Percentiles rank a stretch among this genome's conserved stretches.
These are phyloP conservation scores for Choloepus hoffmanni DNA, from an alignment of 2,113 vertebrate genomes.

Conservation along the genomic window DNA sequence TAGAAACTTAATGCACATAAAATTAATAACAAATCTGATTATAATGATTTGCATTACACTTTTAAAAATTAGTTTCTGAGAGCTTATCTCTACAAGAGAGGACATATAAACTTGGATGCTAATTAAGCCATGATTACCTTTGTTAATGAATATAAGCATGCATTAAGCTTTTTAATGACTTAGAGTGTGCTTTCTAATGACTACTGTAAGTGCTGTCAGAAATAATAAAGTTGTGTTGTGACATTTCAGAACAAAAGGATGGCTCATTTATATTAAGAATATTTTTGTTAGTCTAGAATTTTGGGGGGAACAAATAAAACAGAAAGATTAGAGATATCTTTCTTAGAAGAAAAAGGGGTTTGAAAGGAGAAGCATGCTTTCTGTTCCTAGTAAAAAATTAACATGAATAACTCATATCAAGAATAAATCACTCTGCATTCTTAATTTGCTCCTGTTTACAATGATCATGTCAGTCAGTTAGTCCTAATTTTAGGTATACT, in stretches of 20 bases:
- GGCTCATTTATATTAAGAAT: not conserved
- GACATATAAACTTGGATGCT: slow-evolving; percentile 83
- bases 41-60: slow-evolving; percentile 85
- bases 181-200: not conserved
- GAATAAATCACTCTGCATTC: not conserved
- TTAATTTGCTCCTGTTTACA: slow-evolving; percentile 17
- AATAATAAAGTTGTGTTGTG: not conserved
- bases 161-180: slow-evolving; percentile 80
- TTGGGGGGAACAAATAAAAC: not conserved
- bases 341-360: not conserved
- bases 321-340: not conserved
- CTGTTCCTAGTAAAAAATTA: not conserved
- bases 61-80: slow-evolving; percentile 85
- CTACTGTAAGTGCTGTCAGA: not conserved
- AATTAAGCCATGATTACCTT: slow-evolving; percentile 87
- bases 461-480: not conserved
- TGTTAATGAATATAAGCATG: slow-evolving; percentile 83
- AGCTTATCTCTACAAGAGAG: slow-evolving; percentile 84
- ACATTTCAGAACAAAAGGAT: not conserved
- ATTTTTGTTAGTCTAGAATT: not conserved
- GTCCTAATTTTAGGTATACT: not conserved
- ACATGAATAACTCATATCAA: not conserved
- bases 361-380: slow-evolving; percentile 34
- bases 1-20: slow-evolving; percentile 80
- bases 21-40: slow-evolving; percentile 87